Percentiles rank a stretch among this genome's conserved stretches.
phyloP scores from a whole-genome alignment of 1,140 invertebrate genomes.

The Colletes latitarsis region DNA sequence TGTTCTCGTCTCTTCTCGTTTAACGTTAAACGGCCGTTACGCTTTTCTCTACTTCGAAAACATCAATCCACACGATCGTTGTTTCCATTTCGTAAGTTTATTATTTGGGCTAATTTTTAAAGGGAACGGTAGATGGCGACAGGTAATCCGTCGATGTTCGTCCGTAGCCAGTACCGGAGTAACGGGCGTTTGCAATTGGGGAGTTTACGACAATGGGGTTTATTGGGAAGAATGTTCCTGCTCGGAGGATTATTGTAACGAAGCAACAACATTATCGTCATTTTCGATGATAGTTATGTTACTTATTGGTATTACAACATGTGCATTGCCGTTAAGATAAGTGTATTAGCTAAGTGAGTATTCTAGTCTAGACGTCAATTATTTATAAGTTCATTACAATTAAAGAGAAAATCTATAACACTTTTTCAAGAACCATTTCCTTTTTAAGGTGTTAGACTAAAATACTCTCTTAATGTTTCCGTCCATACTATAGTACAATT shows the following conservation, averaged over 20 bases:
- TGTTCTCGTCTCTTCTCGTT: not conserved
- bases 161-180: conserved; percentile 94
- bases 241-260: conserved; percentile 92
- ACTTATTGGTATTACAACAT: not conserved
- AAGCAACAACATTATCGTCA: conserved; percentile 54
- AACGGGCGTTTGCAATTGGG: conserved; percentile 96
- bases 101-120: conserved; percentile 14
- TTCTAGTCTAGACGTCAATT: too few species aligned
- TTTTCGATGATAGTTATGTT: conserved; percentile 28
- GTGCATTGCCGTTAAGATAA: not conserved
- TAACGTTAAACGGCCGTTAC: not conserved
- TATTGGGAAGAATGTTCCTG: conserved; percentile 98
- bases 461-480: not conserved
- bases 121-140: conserved; percentile 96
- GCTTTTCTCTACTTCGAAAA: not conserved
- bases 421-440: too few species aligned
- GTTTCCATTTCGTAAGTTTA: conserved; percentile 85
- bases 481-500: not conserved
- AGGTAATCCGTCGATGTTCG: conserved; percentile 94
- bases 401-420: too few species aligned
- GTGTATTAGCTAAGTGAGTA: not conserved
- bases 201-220: conserved; percentile 94
- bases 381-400: too few species aligned
- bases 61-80: not conserved
- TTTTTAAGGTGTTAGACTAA: too few species aligned